Conservation (phyloP, 2,797 vertebrate species). For the Brachymystax lenok region DNA sequence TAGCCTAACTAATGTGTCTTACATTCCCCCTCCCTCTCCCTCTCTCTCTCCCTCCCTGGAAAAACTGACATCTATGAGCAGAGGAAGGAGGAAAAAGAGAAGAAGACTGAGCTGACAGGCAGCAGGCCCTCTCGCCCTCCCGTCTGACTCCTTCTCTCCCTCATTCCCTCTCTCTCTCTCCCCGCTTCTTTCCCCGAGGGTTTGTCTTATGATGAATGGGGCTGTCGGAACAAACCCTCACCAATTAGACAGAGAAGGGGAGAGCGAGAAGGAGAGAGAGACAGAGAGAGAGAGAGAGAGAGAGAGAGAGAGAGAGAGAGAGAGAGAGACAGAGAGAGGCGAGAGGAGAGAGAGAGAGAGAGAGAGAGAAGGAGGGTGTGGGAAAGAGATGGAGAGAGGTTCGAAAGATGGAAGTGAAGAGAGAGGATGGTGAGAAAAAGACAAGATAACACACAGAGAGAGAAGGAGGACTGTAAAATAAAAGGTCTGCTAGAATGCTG, state of each 20-base stretch:
- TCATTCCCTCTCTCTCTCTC: slow-evolving; percentile 17
- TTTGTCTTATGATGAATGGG: slow-evolving; percentile 97
- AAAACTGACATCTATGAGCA: slow-evolving; percentile 63
- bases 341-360: slow-evolving; percentile 6
- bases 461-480: slow-evolving; percentile 46
- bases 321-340: slow-evolving; percentile 61
- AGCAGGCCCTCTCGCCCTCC: slow-evolving; percentile 71
- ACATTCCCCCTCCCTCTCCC: slow-evolving; percentile 74
- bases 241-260: slow-evolving; percentile 88
- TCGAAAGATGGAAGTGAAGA: neutral
- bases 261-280: slow-evolving; percentile 70
- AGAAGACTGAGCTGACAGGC: slow-evolving; percentile 72
- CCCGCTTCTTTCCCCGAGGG: slow-evolving; percentile 65
- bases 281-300: neutral
- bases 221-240: slow-evolving; percentile 96
- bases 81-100: slow-evolving; percentile 34
- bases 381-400: slow-evolving; percentile 1
- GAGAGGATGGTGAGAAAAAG: slow-evolving; percentile 24
- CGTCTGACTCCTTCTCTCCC: slow-evolving; percentile 68
- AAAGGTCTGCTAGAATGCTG: neutral
- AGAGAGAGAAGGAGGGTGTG: slow-evolving; percentile 18
- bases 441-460: slow-evolving; percentile 35
- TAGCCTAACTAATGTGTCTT: slow-evolving; percentile 96
- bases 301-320: slow-evolving; percentile 53
- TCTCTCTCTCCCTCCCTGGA: slow-evolving; percentile 43